These are phyloP conservation scores for Trichonephila inaurata DNA, from an alignment of 1,140 invertebrate genomes.

Conservation along the genomic window DNA sequence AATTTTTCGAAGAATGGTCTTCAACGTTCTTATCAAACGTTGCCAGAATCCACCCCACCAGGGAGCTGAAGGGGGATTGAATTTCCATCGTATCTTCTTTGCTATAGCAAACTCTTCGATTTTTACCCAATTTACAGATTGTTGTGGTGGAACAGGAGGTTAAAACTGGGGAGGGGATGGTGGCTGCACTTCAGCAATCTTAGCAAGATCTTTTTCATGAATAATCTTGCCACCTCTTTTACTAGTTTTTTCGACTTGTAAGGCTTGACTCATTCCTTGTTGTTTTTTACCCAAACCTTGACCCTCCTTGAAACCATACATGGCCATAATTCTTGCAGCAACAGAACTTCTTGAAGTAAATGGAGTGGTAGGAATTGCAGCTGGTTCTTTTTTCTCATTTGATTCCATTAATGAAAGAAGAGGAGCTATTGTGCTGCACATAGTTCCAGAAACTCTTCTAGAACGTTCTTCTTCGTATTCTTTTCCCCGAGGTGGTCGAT, in stretches of 20 bases:
- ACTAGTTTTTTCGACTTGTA: slow-evolving; percentile 98
- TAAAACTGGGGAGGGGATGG: slow-evolving; percentile 81
- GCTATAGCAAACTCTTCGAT: too few relatives aligned
- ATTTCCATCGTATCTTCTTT: too few relatives aligned
- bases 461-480: slow-evolving; percentile 68
- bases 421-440: too few relatives aligned
- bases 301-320: slow-evolving; percentile 99
- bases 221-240: slow-evolving; percentile 98
- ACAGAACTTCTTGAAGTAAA: slow-evolving; percentile 86
- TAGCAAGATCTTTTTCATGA: slow-evolving; percentile 91
- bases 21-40: too few relatives aligned
- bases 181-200: slow-evolving; percentile 79
- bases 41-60: too few relatives aligned
- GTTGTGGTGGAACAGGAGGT: slow-evolving; percentile 79
- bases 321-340: slow-evolving; percentile 98
- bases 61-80: too few relatives aligned
- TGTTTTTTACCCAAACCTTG: slow-evolving; percentile 93
- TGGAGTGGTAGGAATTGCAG: too few relatives aligned
- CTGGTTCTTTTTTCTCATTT: too few relatives aligned
- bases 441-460: too few relatives aligned
- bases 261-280: slow-evolving; percentile 97
- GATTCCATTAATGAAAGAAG: too few relatives aligned
- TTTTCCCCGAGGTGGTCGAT: slow-evolving; percentile 74
- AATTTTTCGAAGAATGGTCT: too few relatives aligned
- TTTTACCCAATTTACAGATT: neutral